Conservation (phyloP, 2,888 invertebrate species). For the Tupiocoris notatus region DNA sequence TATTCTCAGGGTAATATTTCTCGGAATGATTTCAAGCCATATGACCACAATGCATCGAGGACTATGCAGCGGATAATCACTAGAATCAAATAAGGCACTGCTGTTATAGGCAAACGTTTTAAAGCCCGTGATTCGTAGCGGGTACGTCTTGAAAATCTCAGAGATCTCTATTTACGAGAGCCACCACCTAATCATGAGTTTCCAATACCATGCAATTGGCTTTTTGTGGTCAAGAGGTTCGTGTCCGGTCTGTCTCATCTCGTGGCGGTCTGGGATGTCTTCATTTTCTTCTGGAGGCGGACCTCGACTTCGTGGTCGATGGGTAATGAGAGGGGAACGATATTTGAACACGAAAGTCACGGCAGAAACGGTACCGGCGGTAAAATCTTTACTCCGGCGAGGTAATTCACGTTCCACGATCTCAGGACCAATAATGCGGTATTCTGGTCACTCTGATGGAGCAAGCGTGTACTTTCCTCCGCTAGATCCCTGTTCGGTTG, state of each 20-base stretch:
- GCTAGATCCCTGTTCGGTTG: too few species aligned
- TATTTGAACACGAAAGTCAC: neutral
- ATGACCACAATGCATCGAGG: too few species aligned
- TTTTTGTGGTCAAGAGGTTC: neutral
- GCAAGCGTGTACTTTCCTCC: too few species aligned
- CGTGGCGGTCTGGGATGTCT: neutral
- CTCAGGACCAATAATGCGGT: neutral
- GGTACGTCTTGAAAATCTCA: neutral
- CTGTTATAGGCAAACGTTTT: neutral
- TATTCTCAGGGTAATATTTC: too few species aligned
- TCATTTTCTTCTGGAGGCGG: neutral
- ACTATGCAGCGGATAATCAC: too few species aligned
- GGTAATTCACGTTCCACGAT: neutral
- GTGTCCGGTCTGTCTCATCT: neutral
- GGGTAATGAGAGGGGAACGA: neutral
- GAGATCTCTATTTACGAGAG: neutral
- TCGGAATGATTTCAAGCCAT: too few species aligned
- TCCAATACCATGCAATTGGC: neutral
- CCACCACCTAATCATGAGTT: neutral
- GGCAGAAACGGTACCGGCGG: neutral
- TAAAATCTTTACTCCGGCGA: neutral
- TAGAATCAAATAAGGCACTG: neutral
- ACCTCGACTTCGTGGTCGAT: neutral
- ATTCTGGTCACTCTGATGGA: neutral
- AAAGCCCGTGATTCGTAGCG: neutral